Conservation (phyloP, 37 sponge, comb jelly and placozoan genomes). For the Amphimedon queenslandica region DNA sequence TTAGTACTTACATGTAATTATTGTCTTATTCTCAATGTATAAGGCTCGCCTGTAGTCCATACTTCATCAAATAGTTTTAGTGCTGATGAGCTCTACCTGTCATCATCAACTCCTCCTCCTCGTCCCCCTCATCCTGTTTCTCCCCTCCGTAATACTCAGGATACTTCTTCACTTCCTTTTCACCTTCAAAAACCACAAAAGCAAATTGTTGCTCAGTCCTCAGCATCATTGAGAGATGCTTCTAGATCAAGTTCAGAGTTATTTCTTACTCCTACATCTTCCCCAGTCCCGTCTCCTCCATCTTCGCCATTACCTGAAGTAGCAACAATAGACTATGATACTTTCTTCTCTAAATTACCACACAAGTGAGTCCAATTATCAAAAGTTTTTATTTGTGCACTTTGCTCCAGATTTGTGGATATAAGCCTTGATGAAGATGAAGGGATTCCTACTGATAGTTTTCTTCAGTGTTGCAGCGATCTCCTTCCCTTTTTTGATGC, state of each 20-base stretch:
- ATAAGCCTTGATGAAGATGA: constrained; percentile 26
- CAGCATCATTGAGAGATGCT: not conserved
- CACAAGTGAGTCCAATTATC: constrained; percentile 13
- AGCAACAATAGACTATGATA: constrained; percentile 7
- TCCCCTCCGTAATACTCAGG: not conserved
- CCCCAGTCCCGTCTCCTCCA: constrained; percentile 43
- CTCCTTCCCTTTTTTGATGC: constrained; percentile 79
- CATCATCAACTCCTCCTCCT: not conserved
- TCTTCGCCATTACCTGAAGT: not conserved
- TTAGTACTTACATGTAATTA: not conserved
- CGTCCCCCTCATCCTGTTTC: not conserved
- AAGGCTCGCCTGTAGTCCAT: not conserved
- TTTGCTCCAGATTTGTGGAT: constrained; percentile 48
- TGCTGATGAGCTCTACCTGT: constrained; percentile 21
- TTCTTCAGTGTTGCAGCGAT: constrained; percentile 47
- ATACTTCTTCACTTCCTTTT: not conserved
- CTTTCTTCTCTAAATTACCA: constrained; percentile 52
- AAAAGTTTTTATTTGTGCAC: not conserved
- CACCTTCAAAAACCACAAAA: not conserved
- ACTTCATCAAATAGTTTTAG: constrained; percentile 24
- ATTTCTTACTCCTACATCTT: constrained; percentile 27
- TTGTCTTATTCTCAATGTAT: no score
- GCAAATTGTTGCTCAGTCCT: not conserved
- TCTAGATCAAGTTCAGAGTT: constrained; percentile 22
- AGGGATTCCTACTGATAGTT: constrained; percentile 51